A percentile compares a stretch with the other conserved stretches of the same genome.
phyloP scores from a whole-genome alignment of 1,140 invertebrate genomes.

The Leptoteleia sp. region DNA sequence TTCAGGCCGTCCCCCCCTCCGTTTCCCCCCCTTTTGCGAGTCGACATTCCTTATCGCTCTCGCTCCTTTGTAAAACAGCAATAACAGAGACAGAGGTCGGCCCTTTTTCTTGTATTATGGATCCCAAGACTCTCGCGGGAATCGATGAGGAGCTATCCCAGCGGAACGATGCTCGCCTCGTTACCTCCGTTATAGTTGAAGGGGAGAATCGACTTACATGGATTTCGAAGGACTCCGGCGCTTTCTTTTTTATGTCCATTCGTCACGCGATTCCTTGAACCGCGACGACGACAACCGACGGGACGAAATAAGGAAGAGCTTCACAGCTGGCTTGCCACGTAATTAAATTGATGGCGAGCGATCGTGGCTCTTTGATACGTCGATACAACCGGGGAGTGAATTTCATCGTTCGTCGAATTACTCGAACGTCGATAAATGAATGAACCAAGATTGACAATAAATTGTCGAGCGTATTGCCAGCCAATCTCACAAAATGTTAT shows the following conservation, averaged over 20 bases:
- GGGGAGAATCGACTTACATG: constrained; percentile 68
- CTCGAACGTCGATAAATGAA: constrained; percentile 57
- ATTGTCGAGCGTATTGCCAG: constrained; percentile 36
- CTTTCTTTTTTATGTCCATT: constrained; percentile 60
- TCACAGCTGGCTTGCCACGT: constrained; percentile 64
- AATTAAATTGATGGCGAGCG: constrained; percentile 65
- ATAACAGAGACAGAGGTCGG: constrained; percentile 51
- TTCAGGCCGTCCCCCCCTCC: constrained; percentile 12
- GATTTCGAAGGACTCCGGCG: constrained; percentile 63
- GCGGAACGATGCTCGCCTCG: constrained; percentile 69
- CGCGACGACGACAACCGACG: constrained; percentile 50
- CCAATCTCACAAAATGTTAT: constrained; percentile 7
- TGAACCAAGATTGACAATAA: constrained; percentile 56
- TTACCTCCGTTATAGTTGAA: constrained; percentile 69
- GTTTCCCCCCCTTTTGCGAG: constrained; percentile 41
- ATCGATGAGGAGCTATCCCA: constrained; percentile 63
- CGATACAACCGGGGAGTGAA: constrained; percentile 49
- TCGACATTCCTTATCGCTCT: constrained; percentile 46
- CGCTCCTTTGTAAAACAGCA: constrained; percentile 56
- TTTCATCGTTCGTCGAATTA: constrained; percentile 55
- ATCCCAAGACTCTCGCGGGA: constrained; percentile 57
- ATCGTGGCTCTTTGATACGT: constrained; percentile 54
- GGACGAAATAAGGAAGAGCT: constrained; percentile 59
- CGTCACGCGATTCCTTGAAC: constrained; percentile 65
- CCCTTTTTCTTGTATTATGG: constrained; percentile 62